A percentile compares a stretch with the other conserved stretches of the same genome.
phyloP scores from a whole-genome alignment of 2,113 vertebrate genomes.

The Phalacrocorax pelagicus region DNA sequence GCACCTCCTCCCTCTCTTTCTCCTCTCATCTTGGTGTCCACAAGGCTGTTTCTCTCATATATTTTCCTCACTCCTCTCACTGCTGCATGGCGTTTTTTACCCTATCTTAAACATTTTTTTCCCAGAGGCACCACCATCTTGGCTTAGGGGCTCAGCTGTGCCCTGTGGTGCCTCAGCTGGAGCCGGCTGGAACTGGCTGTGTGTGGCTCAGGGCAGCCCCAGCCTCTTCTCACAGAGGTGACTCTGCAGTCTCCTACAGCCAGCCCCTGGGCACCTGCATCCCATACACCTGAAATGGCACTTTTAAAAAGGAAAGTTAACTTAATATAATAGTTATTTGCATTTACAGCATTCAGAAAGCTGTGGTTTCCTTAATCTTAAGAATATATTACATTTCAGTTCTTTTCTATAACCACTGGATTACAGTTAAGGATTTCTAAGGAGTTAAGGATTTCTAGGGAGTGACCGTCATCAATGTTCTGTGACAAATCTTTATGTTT shows the following conservation, averaged over 20 bases:
- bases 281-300: background rate
- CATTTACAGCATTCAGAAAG: background rate
- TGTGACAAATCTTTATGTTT: background rate
- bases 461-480: background rate
- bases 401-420: background rate
- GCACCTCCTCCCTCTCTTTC: background rate
- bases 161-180: fast-evolving
- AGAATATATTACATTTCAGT: background rate
- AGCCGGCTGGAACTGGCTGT: fast-evolving
- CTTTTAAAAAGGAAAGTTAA: background rate
- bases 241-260: background rate
- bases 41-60: background rate
- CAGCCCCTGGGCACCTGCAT: too few species aligned
- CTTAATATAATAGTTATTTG: background rate
- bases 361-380: background rate
- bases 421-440: background rate
- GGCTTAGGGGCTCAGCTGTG: fast-evolving
- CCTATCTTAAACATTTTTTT: background rate
- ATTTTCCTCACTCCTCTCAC: background rate
- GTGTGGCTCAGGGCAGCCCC: fast-evolving
- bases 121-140: too few species aligned
- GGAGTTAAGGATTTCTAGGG: background rate
- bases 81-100: background rate
- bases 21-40: background rate
- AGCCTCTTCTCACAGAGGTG: background rate